These are phyloP conservation scores for Rhyacophila evoluta DNA, from an alignment of 2,888 invertebrate genomes.

Conservation along the genomic window DNA sequence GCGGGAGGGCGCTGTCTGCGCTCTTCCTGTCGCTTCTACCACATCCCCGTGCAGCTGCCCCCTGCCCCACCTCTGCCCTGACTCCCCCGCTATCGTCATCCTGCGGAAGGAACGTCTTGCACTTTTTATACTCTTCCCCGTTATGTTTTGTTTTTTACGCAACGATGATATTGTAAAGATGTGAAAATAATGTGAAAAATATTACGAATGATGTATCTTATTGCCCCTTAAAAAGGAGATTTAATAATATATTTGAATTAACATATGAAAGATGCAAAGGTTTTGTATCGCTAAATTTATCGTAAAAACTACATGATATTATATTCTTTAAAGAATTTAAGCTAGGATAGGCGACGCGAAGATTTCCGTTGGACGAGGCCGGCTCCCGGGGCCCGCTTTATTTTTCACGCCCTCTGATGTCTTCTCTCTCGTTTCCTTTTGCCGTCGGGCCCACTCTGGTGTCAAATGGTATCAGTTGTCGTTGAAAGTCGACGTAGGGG, in stretches of 20 bases:
- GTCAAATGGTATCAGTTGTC: no score
- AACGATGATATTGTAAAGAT: conserved; percentile 47
- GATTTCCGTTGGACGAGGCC: conserved; percentile 11
- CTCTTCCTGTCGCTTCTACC: conserved; percentile 97
- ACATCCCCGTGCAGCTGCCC: conserved; percentile 92
- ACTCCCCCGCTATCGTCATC: not conserved
- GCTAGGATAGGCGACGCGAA: conserved; percentile 44
- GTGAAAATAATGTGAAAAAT: conserved; percentile 45
- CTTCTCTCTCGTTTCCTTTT: no score
- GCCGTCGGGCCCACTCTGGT: no score
- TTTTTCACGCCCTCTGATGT: not conserved
- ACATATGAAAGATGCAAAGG: conserved; percentile 55
- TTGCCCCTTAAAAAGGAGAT: conserved; percentile 55
- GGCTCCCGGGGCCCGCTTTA: not conserved
- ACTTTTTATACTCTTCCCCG: conserved; percentile 52
- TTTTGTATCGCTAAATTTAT: conserved; percentile 54
- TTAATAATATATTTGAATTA: conserved; percentile 55
- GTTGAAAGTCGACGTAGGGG: no score
- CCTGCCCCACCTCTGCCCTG: conserved; percentile 73
- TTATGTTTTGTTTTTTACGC: conserved; percentile 52
- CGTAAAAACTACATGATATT: conserved; percentile 52
- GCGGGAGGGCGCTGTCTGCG: conserved; percentile 94
- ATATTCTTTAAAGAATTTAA: conserved; percentile 54
- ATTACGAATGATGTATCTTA: conserved; percentile 48
- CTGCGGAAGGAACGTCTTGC: conserved; percentile 35